These are phyloP conservation scores for Bombus difficillimus DNA, from an alignment of 1,140 invertebrate species.

Conservation along the genomic window DNA sequence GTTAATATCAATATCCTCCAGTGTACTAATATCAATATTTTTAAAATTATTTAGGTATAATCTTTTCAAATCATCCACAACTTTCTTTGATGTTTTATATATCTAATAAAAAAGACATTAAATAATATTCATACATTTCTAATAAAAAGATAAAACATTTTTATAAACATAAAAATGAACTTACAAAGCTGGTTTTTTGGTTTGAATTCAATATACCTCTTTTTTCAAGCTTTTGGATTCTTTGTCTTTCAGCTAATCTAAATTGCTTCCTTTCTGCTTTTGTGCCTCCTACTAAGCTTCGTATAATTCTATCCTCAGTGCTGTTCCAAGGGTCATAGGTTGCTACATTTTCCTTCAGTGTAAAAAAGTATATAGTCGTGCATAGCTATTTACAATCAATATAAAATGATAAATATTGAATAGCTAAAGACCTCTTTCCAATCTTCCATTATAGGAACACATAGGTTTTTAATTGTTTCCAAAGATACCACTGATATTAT, in stretches of 20 bases:
- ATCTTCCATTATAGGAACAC: not conserved
- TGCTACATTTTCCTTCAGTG: not conserved
- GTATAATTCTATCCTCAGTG: constrained; percentile 1
- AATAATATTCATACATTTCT: not conserved
- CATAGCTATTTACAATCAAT: not conserved
- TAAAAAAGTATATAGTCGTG: not conserved
- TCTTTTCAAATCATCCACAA: not conserved
- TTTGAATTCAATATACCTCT: too few species aligned
- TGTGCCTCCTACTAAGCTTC: not conserved
- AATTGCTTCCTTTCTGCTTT: not conserved
- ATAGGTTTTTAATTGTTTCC: not conserved
- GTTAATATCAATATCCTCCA: not conserved
- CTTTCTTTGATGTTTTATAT: too few species aligned
- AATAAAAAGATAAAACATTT: not conserved
- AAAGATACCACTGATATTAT: not conserved
- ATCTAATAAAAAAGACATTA: not conserved
- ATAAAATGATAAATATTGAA: not conserved
- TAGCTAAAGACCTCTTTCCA: constrained; percentile 22
- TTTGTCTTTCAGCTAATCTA: not conserved
- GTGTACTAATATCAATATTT: not conserved
- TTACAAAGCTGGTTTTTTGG: not conserved
- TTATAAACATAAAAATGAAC: not conserved
- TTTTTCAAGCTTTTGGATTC: not conserved
- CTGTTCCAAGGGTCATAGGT: constrained; percentile 8
- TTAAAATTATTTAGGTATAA: constrained; percentile 4